phyloP scores from a whole-genome alignment of 2,797 vertebrate species.

The Brotogeris chrysoptera region DNA sequence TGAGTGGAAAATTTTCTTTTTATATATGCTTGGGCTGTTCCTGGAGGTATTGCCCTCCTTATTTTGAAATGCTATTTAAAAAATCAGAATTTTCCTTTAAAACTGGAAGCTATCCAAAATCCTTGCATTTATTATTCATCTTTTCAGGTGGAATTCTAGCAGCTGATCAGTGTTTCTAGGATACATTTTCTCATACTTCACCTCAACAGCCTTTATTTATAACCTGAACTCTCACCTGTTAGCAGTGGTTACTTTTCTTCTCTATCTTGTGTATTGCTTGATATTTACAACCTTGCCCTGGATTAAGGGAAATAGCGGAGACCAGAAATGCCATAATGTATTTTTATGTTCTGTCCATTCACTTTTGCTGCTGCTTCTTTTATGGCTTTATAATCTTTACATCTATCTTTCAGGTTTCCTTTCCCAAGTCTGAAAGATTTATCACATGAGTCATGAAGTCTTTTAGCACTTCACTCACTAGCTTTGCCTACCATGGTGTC shows the following conservation, averaged over 20 bases:
- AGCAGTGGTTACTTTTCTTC: not conserved
- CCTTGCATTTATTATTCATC: not conserved
- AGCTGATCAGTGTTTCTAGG: not conserved
- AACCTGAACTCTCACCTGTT: not conserved
- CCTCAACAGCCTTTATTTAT: not conserved
- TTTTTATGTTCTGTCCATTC: not conserved
- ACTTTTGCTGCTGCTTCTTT: not conserved
- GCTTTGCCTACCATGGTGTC: accelerated
- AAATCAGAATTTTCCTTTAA: not conserved
- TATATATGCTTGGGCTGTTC: not conserved
- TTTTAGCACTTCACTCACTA: not conserved
- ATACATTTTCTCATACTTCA: accelerated
- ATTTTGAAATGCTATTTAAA: not conserved
- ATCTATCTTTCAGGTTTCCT: not conserved
- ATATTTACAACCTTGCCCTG: not conserved
- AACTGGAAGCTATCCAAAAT: not conserved
- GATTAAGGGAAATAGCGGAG: not conserved
- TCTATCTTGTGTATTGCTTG: not conserved
- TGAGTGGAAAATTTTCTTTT: not conserved
- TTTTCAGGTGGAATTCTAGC: not conserved
- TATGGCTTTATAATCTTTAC: not conserved
- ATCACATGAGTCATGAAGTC: not conserved
- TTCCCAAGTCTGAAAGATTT: not conserved
- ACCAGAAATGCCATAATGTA: not conserved
- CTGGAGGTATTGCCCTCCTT: not conserved